phyloP scores from a whole-genome alignment of 1,140 invertebrate species.

The Drosophila lacertosa region DNA sequence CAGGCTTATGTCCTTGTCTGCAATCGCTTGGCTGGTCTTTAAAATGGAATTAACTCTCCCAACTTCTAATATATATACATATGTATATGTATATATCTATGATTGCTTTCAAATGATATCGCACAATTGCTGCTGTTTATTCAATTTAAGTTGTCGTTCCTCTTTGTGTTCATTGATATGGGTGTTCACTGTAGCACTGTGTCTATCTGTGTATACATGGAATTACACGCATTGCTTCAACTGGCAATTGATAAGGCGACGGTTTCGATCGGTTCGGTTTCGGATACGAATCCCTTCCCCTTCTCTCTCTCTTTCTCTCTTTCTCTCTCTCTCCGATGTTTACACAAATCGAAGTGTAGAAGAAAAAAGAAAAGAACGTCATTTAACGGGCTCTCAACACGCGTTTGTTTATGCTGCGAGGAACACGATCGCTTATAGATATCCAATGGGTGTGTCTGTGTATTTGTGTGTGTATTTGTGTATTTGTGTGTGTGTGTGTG shows the following conservation, averaged over 20 bases:
- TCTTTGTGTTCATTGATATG: not conserved
- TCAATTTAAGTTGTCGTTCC: no score
- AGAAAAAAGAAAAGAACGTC: no score
- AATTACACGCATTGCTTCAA: slow-evolving; percentile 15
- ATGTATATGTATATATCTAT: no score
- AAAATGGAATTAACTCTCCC: no score
- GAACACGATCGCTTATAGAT: slow-evolving; percentile 63
- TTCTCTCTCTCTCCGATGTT: no score
- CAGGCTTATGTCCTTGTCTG: not conserved
- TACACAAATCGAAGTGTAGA: slow-evolving; percentile 23
- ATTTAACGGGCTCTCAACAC: not conserved
- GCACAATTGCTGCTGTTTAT: no score
- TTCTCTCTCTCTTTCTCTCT: no score
- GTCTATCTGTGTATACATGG: not conserved
- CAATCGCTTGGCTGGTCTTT: not conserved
- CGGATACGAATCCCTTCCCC: not conserved
- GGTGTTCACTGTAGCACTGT: not conserved
- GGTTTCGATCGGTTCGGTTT: no score
- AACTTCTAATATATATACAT: no score
- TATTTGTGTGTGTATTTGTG: not conserved
- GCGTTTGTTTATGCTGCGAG: slow-evolving; percentile 54
- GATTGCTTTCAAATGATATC: no score
- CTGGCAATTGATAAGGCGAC: slow-evolving; percentile 5
- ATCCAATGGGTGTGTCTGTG: slow-evolving; percentile 14
- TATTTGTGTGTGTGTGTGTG: not conserved